Evolutionary conservation across 2,113 vertebrate genomes (phyloP), one percentile per base, ranked within the genome.

Genomic region (Rhinolophus ferrumequinum): DNA sequence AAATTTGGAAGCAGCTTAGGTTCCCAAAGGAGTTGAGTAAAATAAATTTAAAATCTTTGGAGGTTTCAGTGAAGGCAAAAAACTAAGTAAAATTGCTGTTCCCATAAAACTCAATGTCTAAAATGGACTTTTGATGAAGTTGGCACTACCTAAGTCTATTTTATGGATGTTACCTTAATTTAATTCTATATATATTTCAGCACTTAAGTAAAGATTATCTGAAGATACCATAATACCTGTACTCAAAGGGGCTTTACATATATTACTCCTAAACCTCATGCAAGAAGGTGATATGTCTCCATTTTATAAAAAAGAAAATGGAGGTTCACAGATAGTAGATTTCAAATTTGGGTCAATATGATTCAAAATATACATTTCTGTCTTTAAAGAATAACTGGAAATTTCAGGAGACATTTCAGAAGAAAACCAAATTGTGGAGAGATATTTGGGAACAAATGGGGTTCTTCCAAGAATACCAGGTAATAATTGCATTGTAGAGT

Each of bases 121-220:
- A 76, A 88, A 85, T 85, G 22, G 70, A 50, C 15, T 88, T 90
- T 64, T 30, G 35, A 75, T 50, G 12, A 35, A 52, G 10, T 21
- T 85, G 22, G 11, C 2, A 58, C 28, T 83, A 80, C 16, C 35
- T 50, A 92, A 86, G 16, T 72, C 44, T 82, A 83, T 79, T 86
- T 83, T 54, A 88, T 15, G 60, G 38, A 64, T 56, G 8, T 50
- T 81, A 60, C 67, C 26, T 76, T 95, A 77, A 82, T 82, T 94
- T 92, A 95, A 72, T 90, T 88, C 47, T 60, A 85, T 30, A 52
- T 4, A 75, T 60, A 47, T 16, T 66, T 56, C 3, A 54, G 13
- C 22, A 93, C 67, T 86, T 81, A 95, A 96, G 54, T 76, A 90
- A 86, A 35, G 16, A 85, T 70, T 84, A 44, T 47, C 15, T 81